phyloP scores from a whole-genome alignment of 2,888 invertebrate genomes.

The Brachyopa scutellaris region DNA sequence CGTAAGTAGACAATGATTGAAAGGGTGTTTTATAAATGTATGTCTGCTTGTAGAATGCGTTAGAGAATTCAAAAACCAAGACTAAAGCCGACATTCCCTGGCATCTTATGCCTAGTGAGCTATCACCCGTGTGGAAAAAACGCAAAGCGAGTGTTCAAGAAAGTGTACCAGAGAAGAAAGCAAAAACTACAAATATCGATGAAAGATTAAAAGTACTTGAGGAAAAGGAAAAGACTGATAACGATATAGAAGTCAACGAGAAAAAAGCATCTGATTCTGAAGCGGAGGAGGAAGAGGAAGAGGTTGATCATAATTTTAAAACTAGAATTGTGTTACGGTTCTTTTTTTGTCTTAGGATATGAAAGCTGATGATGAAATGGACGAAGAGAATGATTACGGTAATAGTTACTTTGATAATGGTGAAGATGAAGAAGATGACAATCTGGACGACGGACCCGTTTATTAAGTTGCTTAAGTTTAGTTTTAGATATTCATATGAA shows the following conservation, averaged over 20 bases:
- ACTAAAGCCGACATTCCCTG: constrained; percentile 81
- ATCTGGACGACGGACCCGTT: constrained; percentile 91
- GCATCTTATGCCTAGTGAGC: constrained; percentile 85
- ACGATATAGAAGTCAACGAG: constrained; percentile 84
- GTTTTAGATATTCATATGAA: background rate
- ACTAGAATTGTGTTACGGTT: background rate
- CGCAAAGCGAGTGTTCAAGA: constrained; percentile 67
- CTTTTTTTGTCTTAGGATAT: constrained; percentile 66
- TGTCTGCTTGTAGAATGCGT: constrained; percentile 77
- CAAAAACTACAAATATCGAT: constrained; percentile 76
- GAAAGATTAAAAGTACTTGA: constrained; percentile 86
- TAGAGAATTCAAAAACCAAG: constrained; percentile 77
- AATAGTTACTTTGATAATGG: constrained; percentile 95
- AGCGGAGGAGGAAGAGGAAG: constrained; percentile 77
- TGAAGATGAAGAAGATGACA: constrained; percentile 94
- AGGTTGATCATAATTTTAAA: constrained; percentile 60
- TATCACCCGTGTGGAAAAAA: constrained; percentile 79
- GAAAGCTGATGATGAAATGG: constrained; percentile 89
- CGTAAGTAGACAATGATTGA: background rate
- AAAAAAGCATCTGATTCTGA: constrained; percentile 86
- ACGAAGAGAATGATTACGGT: constrained; percentile 93
- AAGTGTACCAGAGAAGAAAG: constrained; percentile 74
- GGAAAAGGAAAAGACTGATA: constrained; percentile 84
- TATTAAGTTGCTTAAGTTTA: constrained; percentile 82
- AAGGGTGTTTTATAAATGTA: too few relatives aligned